A percentile compares a stretch with the other conserved stretches of the same genome.
These are phyloP conservation scores for Eurytoma californica DNA, from an alignment of 2,888 invertebrate species.

Conservation along the genomic window DNA sequence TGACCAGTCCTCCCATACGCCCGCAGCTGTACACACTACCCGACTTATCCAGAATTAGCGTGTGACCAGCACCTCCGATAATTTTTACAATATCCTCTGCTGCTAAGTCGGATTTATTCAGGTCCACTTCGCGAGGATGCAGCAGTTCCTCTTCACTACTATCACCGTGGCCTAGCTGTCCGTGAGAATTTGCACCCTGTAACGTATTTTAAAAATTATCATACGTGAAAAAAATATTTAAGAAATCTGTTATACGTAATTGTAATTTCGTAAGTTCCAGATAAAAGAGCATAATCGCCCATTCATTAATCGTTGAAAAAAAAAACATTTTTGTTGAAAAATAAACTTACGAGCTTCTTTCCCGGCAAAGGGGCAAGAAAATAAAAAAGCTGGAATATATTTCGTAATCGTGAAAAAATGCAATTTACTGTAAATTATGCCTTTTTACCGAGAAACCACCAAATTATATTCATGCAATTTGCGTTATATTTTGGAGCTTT, in stretches of 20 bases:
- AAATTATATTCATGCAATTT: too few species aligned
- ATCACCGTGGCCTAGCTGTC: slow-evolving; percentile 86
- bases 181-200: slow-evolving; percentile 90
- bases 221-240: too few species aligned
- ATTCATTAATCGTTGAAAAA: background rate
- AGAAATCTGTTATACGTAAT: too few species aligned
- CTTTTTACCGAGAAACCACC: too few species aligned
- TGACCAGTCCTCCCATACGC: slow-evolving; percentile 82
- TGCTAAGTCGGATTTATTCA: slow-evolving; percentile 68
- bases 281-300: slow-evolving; percentile 1
- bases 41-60: slow-evolving; percentile 80
- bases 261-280: too few species aligned
- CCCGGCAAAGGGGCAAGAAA: too few species aligned
- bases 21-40: slow-evolving; percentile 87
- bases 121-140: slow-evolving; percentile 76
- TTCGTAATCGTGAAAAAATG: too few species aligned
- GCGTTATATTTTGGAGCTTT: too few species aligned
- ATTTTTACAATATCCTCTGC: slow-evolving; percentile 79
- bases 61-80: slow-evolving; percentile 87
- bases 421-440: too few species aligned
- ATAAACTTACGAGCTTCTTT: too few species aligned
- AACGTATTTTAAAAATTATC: background rate
- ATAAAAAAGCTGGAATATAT: too few species aligned
- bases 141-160: slow-evolving; percentile 81
- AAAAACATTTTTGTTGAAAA: too few species aligned